These are phyloP conservation scores for Amphipoea lucens DNA, from an alignment of 2,888 invertebrate genomes.

Conservation along the genomic window DNA sequence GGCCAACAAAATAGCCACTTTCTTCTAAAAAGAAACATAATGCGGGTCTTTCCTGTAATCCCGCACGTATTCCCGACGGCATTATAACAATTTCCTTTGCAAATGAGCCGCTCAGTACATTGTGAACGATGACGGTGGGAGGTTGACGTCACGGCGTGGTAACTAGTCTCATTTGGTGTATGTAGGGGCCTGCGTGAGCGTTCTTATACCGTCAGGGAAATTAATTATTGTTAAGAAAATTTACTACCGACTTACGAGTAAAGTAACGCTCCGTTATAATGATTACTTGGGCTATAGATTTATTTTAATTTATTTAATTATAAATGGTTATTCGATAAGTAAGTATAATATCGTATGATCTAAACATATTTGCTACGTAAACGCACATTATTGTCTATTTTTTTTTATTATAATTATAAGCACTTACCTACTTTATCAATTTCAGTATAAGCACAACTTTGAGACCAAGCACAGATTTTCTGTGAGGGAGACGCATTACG, in stretches of 20 bases:
- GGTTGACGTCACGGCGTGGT: constrained; percentile 18
- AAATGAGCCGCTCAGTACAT: constrained; percentile 29
- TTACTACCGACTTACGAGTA: no score
- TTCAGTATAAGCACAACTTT: not conserved
- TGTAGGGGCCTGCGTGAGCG: not conserved
- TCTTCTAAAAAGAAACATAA: constrained; percentile 17
- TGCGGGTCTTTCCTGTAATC: constrained; percentile 4
- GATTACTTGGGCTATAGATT: not conserved
- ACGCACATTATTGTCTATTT: not conserved
- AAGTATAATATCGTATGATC: not conserved
- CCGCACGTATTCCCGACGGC: constrained; percentile 24
- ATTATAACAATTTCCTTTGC: constrained; percentile 53
- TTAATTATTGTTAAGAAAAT: not conserved
- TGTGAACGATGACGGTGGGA: constrained; percentile 3
- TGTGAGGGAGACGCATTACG: no score
- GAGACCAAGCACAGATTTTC: not conserved
- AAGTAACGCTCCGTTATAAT: not conserved
- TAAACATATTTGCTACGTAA: not conserved
- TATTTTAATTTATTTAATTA: not conserved
- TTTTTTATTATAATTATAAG: not conserved
- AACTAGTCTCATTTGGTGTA: constrained; percentile 12
- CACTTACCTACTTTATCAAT: not conserved
- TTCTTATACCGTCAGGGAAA: not conserved
- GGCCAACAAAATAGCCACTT: constrained; percentile 25
- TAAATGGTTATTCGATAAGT: not conserved